Conservation (phyloP, 1,140 invertebrate genomes). For the Periplaneta americana region DNA sequence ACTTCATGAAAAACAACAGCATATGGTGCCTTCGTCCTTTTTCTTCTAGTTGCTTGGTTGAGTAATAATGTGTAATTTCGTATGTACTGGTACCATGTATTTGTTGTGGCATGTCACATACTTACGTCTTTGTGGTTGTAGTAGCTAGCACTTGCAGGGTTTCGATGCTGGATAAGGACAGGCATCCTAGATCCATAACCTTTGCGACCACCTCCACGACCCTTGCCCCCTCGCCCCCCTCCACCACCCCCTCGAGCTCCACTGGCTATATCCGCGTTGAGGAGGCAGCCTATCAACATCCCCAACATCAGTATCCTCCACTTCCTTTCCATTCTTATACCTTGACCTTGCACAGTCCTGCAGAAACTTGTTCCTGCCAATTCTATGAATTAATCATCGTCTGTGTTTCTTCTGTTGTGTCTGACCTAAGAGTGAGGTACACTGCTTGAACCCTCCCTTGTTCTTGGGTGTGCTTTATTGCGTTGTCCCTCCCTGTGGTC, state of each 20-base stretch:
- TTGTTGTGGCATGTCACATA: no score
- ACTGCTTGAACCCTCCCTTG: no score
- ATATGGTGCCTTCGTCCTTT: no score
- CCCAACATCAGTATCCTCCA: background rate
- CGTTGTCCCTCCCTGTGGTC: no score
- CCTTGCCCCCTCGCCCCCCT: slow-evolving; percentile 32
- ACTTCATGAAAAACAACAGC: no score
- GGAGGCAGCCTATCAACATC: background rate
- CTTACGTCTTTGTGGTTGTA: slow-evolving; percentile 70
- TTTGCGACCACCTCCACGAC: slow-evolving; percentile 20
- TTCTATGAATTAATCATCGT: no score
- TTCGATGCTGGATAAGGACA: slow-evolving; percentile 56
- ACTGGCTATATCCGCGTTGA: background rate
- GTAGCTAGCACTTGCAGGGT: slow-evolving; percentile 57
- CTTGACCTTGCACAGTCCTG: background rate
- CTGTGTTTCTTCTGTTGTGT: background rate
- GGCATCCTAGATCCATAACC: slow-evolving; percentile 48
- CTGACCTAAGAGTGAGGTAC: no score
- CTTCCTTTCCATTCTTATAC: background rate
- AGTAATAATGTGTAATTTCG: no score
- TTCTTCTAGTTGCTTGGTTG: no score
- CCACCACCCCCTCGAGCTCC: slow-evolving; percentile 30
- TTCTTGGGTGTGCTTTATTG: background rate
- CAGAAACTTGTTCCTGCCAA: no score
- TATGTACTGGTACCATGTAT: no score